Evolutionary conservation across 2,797 vertebrate species (phyloP), one percentile per base, ranked within the genome.

Genomic region (Okamejei kenojei): DNA sequence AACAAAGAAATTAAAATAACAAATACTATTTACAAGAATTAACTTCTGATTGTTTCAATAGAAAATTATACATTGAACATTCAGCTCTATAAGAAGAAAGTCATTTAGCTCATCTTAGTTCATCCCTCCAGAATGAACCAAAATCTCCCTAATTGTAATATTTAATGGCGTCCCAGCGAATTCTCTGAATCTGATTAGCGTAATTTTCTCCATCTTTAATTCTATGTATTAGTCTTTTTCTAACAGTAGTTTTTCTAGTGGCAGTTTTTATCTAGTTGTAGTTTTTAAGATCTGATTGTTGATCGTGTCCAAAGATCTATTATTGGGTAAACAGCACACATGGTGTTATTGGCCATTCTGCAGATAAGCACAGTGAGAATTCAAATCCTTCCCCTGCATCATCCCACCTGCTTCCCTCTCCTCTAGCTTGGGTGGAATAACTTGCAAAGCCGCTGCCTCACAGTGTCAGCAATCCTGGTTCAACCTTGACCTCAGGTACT

Each of bases 1-100:
- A 93, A 93, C 77, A 94, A 93, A n/a, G 93, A 0, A 93, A 93
- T 94, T 94, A 29, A 94, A 94, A 73, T n/a, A 86, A n/a, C 17
- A 23, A 81, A 26, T 63, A 19, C 86, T 93, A 82, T 90, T 93
- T 93, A 93, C 93, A 65, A 88, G 0, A 35, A 88, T 35, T 88
- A 32, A 88, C 61, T 88, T 23, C 26, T 19, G n/a, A 63, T 5
- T 86, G 13, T n/a, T 86, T 86, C 7, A 13, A 86, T 61, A 86
- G 11, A 84, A 86, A 84, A 86, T 6, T 63, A 86, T 63, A 63
- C 17, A 29, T 10, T 29, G 7, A 63, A 68, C 65, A 65, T 21
- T 74, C 17, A 21, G 7, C 8, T 68, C 21, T 35, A 7, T 7
- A 63, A 65, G 29, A 63, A 13, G 58, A 63, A 63, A 11, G 58